Percentiles rank a stretch among this genome's conserved stretches.
phyloP scores from a whole-genome alignment of 2,113 vertebrate species.

The Laticauda colubrina region DNA sequence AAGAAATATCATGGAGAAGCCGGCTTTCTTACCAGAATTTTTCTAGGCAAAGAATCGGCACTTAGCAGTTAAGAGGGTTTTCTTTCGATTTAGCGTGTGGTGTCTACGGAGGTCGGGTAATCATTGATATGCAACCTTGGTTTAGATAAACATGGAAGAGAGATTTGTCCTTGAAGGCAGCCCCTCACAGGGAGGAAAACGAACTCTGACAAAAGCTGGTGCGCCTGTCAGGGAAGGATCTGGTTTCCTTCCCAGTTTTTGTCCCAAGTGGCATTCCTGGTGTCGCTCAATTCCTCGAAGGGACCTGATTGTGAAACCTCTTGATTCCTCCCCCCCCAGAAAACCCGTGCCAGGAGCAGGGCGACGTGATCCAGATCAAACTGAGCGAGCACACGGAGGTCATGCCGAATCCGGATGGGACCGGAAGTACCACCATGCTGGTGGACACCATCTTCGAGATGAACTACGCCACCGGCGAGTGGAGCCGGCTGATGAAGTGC shows the following conservation, averaged over 20 bases:
- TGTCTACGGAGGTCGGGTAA: neutral
- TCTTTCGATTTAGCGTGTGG: neutral
- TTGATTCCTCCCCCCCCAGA: constrained; percentile 72
- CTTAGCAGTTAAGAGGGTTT: neutral
- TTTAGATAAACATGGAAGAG: neutral
- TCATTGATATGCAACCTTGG: neutral
- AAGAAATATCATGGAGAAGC: neutral
- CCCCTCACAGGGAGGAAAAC: neutral
- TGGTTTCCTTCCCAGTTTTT: neutral
- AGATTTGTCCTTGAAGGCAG: neutral
- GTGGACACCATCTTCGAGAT: constrained; percentile 99
- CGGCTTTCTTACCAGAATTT: neutral
- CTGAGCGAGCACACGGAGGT: constrained; percentile 96
- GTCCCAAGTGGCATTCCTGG: no score
- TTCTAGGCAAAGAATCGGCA: neutral
- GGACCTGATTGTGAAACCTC: neutral
- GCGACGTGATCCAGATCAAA: constrained; percentile 99
- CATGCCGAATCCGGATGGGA: constrained; percentile 92
- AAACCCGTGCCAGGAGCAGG: constrained; percentile 98
- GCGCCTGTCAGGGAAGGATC: neutral
- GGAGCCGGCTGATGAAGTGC: constrained; percentile 99
- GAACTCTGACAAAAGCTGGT: fast-evolving
- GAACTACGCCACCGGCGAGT: constrained; percentile 99
- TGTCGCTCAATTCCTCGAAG: neutral
- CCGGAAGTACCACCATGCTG: constrained; percentile 97